Conservation (phyloP, 2,113 vertebrate genomes). For the Ictalurus punctatus region DNA sequence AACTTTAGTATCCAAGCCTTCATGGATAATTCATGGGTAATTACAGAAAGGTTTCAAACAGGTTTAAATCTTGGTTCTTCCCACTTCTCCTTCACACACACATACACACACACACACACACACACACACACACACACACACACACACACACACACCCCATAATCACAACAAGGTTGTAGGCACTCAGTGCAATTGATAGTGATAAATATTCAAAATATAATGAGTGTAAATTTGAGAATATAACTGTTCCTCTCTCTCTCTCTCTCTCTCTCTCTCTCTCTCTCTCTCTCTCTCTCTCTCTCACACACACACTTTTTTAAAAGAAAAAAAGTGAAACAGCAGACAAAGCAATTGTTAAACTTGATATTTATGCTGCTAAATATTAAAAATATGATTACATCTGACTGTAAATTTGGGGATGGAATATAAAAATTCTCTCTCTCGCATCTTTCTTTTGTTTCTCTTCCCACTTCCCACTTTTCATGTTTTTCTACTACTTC, state of each 20-base stretch:
- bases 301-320: too few species aligned
- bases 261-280: neutral
- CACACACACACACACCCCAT: constrained; percentile 6
- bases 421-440: neutral
- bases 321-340: too few species aligned
- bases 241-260: neutral
- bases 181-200: constrained; percentile 87
- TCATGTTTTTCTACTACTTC: neutral
- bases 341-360: too few species aligned
- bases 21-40: constrained; percentile 96
- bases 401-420: neutral
- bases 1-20: constrained; percentile 69
- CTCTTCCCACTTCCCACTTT: neutral
- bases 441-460: neutral
- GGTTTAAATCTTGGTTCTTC: constrained; percentile 88
- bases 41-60: constrained; percentile 92
- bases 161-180: constrained; percentile 83
- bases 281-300: too few species aligned
- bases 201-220: constrained; percentile 85
- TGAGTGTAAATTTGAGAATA: constrained; percentile 62
- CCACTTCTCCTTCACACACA: constrained; percentile 49
- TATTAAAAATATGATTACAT: neutral
- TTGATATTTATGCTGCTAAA: too few species aligned
- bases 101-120: constrained; percentile 56
- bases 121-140: constrained; percentile 13